phyloP scores from a whole-genome alignment of 2,113 vertebrate species.

The Pituophis catenifer region DNA sequence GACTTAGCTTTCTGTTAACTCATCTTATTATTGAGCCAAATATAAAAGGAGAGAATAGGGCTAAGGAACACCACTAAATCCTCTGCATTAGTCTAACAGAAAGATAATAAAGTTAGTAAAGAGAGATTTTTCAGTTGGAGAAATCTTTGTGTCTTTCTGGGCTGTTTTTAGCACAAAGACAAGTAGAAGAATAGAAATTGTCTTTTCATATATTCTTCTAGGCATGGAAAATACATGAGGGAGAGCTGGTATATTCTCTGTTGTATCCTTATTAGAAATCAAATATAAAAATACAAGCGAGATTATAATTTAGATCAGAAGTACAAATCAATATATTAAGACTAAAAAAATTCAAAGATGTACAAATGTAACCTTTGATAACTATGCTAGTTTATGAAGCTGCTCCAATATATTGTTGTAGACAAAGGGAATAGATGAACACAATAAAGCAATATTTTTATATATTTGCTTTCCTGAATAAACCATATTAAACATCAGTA shows the following conservation, averaged over 20 bases:
- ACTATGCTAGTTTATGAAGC: slow-evolving; percentile 28
- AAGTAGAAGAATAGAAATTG: background rate
- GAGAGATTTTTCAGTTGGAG: background rate
- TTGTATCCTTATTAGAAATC: background rate
- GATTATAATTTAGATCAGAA: background rate
- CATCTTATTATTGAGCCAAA: background rate
- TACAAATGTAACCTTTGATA: background rate
- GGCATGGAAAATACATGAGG: background rate
- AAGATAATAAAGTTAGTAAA: background rate
- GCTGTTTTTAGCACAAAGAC: background rate
- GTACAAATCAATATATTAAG: background rate
- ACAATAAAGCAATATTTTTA: background rate
- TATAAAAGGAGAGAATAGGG: background rate
- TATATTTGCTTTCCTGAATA: background rate
- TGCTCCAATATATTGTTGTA: background rate
- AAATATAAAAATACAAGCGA: slow-evolving; percentile 17
- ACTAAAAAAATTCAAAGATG: background rate
- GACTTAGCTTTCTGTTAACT: background rate
- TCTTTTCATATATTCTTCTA: background rate
- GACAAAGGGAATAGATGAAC: background rate
- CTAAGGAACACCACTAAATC: background rate
- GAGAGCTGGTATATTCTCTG: background rate
- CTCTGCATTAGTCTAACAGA: background rate
- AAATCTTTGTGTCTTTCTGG: background rate
- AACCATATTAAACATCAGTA: background rate